These are phyloP conservation scores for Bombus impatiens DNA, from an alignment of 1,140 invertebrate genomes.

Conservation along the genomic window DNA sequence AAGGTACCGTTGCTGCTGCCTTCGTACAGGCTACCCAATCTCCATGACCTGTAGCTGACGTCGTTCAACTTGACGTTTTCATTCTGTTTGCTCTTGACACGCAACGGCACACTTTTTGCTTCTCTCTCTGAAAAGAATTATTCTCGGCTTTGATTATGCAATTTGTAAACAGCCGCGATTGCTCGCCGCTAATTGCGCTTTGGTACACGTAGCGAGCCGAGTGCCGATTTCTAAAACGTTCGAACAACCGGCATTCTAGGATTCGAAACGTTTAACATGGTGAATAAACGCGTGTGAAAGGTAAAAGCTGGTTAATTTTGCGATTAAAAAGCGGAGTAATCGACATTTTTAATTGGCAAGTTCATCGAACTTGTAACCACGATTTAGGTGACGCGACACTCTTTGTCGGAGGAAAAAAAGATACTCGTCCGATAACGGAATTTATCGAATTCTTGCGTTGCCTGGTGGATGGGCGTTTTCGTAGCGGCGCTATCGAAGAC, in stretches of 20 bases:
- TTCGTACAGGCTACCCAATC: conserved; percentile 79
- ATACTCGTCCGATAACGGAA: no score
- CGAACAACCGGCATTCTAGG: not conserved
- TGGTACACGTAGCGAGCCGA: no score
- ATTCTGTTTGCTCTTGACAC: conserved; percentile 65
- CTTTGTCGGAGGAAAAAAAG: no score
- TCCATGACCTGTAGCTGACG: conserved; percentile 80
- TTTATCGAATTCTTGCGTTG: not conserved
- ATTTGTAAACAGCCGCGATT: conserved; percentile 4
- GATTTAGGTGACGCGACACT: not conserved
- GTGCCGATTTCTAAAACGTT: not conserved
- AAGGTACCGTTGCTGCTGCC: conserved; percentile 70
- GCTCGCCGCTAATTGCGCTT: not conserved
- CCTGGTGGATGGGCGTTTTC: conserved; percentile 15
- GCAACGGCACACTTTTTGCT: conserved; percentile 56
- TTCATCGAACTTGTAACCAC: not conserved
- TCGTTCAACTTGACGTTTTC: conserved; percentile 77
- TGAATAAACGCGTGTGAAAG: no score
- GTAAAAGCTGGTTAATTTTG: no score
- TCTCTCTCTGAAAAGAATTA: conserved; percentile 63
- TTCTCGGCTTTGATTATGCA: conserved; percentile 20
- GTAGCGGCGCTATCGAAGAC: conserved; percentile 12
- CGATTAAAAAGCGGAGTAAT: no score
- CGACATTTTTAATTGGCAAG: no score
- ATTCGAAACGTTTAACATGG: not conserved